Conservation (phyloP, 2,797 vertebrate species). For the Anabacerthia variegaticeps region DNA sequence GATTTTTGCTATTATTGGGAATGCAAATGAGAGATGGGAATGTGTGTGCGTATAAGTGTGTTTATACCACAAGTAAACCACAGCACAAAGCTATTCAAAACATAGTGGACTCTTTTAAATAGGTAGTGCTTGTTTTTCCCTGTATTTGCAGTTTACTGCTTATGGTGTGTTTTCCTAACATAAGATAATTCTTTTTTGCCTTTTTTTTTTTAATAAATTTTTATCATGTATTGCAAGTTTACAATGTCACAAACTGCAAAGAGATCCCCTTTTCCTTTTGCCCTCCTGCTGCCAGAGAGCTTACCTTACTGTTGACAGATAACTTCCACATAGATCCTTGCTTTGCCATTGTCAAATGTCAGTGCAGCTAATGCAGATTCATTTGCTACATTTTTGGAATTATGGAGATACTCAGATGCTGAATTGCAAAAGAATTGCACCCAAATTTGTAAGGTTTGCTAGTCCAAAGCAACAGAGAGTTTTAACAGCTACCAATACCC, state of each 20-base stretch:
- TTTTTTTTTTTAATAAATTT: not conserved
- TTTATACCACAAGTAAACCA: not conserved
- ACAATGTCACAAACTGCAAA: not conserved
- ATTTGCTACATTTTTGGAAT: not conserved
- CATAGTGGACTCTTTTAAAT: not conserved
- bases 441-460: not conserved
- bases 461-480: not conserved
- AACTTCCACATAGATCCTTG: not conserved
- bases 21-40: not conserved
- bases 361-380: not conserved
- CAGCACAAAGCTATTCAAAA: not conserved
- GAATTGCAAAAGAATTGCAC: not conserved
- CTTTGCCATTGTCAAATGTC: not conserved
- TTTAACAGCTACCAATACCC: not conserved
- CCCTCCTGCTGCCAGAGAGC: not conserved
- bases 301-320: not conserved
- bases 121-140: not conserved
- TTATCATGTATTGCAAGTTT: not conserved
- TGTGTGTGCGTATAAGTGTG: not conserved
- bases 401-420: not conserved
- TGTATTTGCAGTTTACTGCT: not conserved
- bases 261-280: not conserved
- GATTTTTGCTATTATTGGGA: constrained; percentile 65
- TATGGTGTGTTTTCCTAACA: not conserved
- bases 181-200: not conserved